Conservation (phyloP, 2,797 vertebrate species). For the Pangasius djambal region DNA sequence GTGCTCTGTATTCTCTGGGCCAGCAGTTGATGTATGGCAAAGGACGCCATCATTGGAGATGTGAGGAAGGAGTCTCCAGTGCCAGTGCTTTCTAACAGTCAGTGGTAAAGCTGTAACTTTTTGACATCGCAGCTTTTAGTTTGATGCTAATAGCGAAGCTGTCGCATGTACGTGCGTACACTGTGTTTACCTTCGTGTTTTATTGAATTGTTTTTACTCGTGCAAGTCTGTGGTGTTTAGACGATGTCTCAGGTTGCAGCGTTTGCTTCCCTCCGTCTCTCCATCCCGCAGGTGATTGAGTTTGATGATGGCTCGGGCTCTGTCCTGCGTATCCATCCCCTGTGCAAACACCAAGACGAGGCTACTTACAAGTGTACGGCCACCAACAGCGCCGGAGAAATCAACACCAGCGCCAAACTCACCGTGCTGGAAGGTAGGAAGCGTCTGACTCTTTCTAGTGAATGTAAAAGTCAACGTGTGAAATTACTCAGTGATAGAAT, state of each 20-base stretch:
- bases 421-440: slow-evolving; percentile 91
- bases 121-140: too few relatives aligned
- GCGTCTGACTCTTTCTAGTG: neutral
- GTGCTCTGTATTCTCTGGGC: too few relatives aligned
- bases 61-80: neutral
- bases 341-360: slow-evolving; percentile 93
- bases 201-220: neutral
- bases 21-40: too few relatives aligned
- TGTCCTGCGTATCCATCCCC: slow-evolving; percentile 92
- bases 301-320: slow-evolving; percentile 82
- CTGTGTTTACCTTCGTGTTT: neutral
- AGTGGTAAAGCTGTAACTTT: neutral
- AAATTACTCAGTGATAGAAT: neutral
- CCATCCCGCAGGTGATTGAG: slow-evolving; percentile 87
- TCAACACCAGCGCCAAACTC: slow-evolving; percentile 96
- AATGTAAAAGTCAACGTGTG: neutral
- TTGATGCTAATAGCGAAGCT: too few relatives aligned
- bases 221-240: neutral
- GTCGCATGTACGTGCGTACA: neutral
- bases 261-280: slow-evolving; percentile 8
- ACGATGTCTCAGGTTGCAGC: neutral
- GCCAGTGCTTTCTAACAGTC: neutral
- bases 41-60: too few relatives aligned
- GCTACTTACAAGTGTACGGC: slow-evolving; percentile 97
- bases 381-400: slow-evolving; percentile 89